Conservation (phyloP, 1,140 invertebrate species). For the Anadara kagoshimensis region DNA sequence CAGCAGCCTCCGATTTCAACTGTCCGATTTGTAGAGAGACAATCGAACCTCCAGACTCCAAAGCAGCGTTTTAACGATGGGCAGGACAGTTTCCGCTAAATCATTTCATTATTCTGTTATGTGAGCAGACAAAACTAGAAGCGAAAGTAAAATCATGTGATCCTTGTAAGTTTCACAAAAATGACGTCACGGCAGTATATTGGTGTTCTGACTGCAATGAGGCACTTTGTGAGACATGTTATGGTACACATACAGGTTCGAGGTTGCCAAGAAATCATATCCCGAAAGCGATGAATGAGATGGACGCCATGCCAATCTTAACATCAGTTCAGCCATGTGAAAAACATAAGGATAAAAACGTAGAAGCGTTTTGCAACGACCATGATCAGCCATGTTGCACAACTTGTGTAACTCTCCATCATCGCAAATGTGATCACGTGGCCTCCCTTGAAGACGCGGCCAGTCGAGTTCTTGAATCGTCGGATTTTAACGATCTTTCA, state of each 20-base stretch:
- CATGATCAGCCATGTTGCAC: constrained; percentile 14
- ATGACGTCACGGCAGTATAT: neutral
- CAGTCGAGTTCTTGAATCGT: neutral
- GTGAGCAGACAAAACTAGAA: neutral
- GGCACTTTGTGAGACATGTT: neutral
- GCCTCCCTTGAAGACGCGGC: neutral
- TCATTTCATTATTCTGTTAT: neutral
- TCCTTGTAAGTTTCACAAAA: neutral
- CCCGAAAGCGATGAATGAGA: neutral
- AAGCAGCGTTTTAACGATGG: neutral
- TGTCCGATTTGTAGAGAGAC: neutral
- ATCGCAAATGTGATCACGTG: constrained; percentile 12
- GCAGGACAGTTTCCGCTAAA: neutral
- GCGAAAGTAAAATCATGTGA: neutral
- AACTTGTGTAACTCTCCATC: constrained; percentile 1
- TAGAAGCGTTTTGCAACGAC: constrained; percentile 11
- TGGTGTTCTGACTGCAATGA: neutral
- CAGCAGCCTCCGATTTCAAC: neutral
- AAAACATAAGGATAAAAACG: neutral
- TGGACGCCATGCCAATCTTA: neutral
- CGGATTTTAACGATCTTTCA: neutral
- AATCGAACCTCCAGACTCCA: neutral
- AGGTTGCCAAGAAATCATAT: neutral
- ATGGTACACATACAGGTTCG: neutral
- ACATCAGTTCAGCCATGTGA: neutral